Evolutionary conservation across 2,888 invertebrate species (phyloP).

Genomic region (Ophonus ardosiacus): DNA sequence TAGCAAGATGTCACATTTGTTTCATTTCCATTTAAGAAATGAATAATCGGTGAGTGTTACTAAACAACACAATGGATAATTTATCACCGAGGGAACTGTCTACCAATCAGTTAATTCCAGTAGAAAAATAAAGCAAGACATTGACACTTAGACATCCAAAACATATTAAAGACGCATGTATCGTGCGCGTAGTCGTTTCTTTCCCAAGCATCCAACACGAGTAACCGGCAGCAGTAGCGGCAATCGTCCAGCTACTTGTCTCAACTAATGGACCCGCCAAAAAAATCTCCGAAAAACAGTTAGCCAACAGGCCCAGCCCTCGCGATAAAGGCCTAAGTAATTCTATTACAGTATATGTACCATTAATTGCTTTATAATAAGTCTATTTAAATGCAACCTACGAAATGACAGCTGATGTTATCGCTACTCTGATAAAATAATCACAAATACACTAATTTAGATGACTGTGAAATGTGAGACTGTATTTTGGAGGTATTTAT

Average conservation of each 20-base stretch:
- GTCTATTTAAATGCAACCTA: slow-evolving; percentile 61
- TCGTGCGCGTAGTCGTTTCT: neutral
- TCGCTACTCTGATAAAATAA: slow-evolving; percentile 59
- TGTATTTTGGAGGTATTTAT: slow-evolving; percentile 54
- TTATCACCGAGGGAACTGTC: slow-evolving; percentile 40
- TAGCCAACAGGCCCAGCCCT: slow-evolving; percentile 10
- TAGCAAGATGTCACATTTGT: neutral
- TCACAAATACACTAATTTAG: slow-evolving; percentile 63
- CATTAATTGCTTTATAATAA: slow-evolving; percentile 64
- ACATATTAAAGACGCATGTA: slow-evolving; percentile 50
- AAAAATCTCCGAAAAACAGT: slow-evolving; percentile 60
- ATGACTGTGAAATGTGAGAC: slow-evolving; percentile 57
- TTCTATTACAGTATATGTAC: slow-evolving; percentile 61
- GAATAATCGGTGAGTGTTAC: slow-evolving; percentile 10
- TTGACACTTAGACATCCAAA: slow-evolving; percentile 42
- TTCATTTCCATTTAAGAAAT: neutral
- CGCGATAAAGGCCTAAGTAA: slow-evolving; percentile 56
- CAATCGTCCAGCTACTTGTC: slow-evolving; percentile 31
- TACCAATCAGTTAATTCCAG: slow-evolving; percentile 41
- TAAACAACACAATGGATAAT: slow-evolving; percentile 40
- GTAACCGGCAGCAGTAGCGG: slow-evolving; percentile 39
- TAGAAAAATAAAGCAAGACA: slow-evolving; percentile 41
- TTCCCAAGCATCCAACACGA: slow-evolving; percentile 27
- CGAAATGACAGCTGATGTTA: slow-evolving; percentile 60
- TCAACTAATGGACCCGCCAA: slow-evolving; percentile 59